Evolutionary conservation across 2,888 invertebrate genomes (phyloP).

Genomic region (Melieria crassipennis): DNA sequence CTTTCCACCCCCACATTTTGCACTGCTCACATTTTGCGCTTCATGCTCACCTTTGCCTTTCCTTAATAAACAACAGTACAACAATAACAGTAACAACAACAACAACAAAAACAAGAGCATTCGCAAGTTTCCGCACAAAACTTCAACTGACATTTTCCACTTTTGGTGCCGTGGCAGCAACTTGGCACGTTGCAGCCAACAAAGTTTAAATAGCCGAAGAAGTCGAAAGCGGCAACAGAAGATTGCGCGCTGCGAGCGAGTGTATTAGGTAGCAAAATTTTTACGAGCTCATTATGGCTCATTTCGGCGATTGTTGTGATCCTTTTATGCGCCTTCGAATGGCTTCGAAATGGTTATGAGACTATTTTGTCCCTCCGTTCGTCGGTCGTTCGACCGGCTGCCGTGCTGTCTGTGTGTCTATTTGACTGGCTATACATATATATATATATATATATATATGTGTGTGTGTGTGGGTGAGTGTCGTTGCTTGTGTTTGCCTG

Average conservation of each 20-base stretch:
- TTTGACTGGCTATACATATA: not conserved
- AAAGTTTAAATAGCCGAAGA: constrained; percentile 9
- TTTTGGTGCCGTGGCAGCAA: no score
- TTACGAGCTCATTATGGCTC: constrained; percentile 67
- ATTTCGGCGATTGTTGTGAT: constrained; percentile 68
- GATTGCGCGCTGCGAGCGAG: constrained; percentile 52
- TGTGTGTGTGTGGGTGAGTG: no score
- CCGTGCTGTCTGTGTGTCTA: constrained; percentile 27
- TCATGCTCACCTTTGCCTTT: no score
- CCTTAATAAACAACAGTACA: not conserved
- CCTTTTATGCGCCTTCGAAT: constrained; percentile 66
- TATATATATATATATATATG: no score
- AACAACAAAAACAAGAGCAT: not conserved
- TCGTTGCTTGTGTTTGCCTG: constrained; percentile 39
- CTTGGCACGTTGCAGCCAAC: no score
- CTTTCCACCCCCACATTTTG: no score
- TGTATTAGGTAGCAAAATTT: constrained; percentile 68
- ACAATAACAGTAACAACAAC: constrained; percentile 8
- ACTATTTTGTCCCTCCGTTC: constrained; percentile 53
- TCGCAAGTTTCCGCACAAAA: no score
- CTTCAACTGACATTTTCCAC: no score
- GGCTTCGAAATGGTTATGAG: constrained; percentile 65
- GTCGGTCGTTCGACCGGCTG: not conserved
- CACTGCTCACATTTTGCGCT: no score
- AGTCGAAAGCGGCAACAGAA: constrained; percentile 8